These are phyloP conservation scores for Mystacides longicornis DNA, from an alignment of 2,888 invertebrate species.

Conservation along the genomic window DNA sequence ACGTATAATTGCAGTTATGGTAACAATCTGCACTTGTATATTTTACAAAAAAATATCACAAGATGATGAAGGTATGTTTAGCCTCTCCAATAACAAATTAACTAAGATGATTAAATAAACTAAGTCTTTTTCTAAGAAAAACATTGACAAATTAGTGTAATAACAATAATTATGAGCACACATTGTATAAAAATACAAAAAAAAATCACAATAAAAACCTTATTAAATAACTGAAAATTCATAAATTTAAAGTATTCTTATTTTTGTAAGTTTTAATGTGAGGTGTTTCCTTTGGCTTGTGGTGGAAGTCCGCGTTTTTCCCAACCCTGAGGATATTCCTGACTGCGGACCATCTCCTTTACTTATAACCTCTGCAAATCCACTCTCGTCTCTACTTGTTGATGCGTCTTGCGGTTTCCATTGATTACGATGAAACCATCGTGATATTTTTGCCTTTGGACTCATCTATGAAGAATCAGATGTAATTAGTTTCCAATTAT, in stretches of 20 bases:
- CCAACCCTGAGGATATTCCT: conserved; percentile 5
- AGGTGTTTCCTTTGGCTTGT: conserved; percentile 2
- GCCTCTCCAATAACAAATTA: too few species aligned
- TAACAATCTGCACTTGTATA: too few species aligned
- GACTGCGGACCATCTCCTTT: conserved; percentile 54
- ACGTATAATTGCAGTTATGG: too few species aligned
- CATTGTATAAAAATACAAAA: background rate
- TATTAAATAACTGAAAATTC: background rate
- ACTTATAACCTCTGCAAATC: conserved; percentile 40
- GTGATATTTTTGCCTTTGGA: conserved; percentile 67
- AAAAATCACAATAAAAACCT: background rate
- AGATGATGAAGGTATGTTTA: too few species aligned
- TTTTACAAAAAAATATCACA: too few species aligned
- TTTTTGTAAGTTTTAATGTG: conserved; percentile 9
- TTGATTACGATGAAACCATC: conserved; percentile 71
- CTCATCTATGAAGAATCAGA: conserved; percentile 9
- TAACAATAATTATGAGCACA: background rate
- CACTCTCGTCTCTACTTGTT: conserved; percentile 68
- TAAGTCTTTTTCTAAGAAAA: too few species aligned
- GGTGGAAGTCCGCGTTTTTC: conserved; percentile 2
- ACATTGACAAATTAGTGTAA: too few species aligned
- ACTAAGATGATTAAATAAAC: too few species aligned
- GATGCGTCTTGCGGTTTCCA: conserved; percentile 35
- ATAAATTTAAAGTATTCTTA: conserved; percentile 8
- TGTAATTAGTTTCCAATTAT: background rate